Evolutionary conservation across 2,113 vertebrate species (phyloP), one percentile per base, ranked within the genome.

Genomic region (Phycodurus eques): DNA sequence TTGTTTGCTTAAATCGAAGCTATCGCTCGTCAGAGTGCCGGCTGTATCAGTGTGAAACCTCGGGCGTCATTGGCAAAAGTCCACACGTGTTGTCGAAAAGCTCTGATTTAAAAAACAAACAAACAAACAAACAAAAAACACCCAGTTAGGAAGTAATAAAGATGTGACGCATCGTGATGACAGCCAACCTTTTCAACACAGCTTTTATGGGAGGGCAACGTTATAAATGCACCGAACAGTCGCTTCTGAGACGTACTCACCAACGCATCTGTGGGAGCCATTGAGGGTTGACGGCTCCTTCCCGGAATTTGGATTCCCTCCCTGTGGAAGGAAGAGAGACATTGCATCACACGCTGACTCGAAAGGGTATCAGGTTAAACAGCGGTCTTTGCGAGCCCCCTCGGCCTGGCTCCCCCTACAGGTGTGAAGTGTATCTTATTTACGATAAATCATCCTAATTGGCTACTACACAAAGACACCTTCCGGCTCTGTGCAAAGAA

Each of bases 231-330:
- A 68, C 15, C 56, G 57, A 76, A 47, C 59, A 63, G 22, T 27
- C 44, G 39, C 44, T 85, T 75, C 69, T 43, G 68, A 73, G 77
- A 56, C 61, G 78, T 74, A 88, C 86, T 89, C 84, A 88, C 89
- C 83, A 59, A 68, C 80, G 79, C 59, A 80, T 79, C 69, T 57
- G 54, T 47, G 47, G 53, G 73, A 88, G 69, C 74, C 76, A 70
- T 79, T 67, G 67, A 69, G 73, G 67, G 60, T 65, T 68, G 61
- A 70, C 72, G 61, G 83, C 81, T 84, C 42, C 72, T 78, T 89
- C 80, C 74, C 19, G 61, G 84, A 83, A 78, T 79, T 68, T 61
- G 33, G 78, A 78, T 72, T 79, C 76, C 72, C 73, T 78, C 72
- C 61, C 85, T 92, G 74, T 78, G 75, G 47, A 74, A 60, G 76